These are phyloP conservation scores for Teleopsis dalmanni DNA, from an alignment of 1,140 invertebrate species.

Conservation along the genomic window DNA sequence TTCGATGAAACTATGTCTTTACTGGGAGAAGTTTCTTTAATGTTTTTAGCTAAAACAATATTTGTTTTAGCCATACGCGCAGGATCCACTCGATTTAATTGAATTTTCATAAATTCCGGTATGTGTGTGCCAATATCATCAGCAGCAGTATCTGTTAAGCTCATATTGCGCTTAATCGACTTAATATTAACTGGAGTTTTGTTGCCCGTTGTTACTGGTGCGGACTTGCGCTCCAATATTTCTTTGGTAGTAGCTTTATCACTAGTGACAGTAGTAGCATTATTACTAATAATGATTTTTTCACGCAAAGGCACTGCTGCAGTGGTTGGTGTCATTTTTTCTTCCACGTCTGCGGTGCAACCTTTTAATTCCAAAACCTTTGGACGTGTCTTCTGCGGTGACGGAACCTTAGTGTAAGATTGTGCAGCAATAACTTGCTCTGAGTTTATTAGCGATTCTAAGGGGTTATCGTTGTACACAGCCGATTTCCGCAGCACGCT, in stretches of 20 bases:
- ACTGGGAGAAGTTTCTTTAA: conserved; percentile 22
- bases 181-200: conserved; percentile 12
- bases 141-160: background rate
- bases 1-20: conserved; percentile 19
- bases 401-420: background rate
- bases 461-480: background rate
- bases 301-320: conserved; percentile 9
- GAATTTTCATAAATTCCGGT: conserved; percentile 64
- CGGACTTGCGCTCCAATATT: conserved; percentile 9
- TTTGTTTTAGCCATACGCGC: conserved; percentile 47
- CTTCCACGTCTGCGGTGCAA: conserved; percentile 3
- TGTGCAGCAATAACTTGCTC: background rate
- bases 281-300: background rate
- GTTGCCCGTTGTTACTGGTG: conserved; percentile 18
- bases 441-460: background rate
- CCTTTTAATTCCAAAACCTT: conserved; percentile 24
- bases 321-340: background rate
- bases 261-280: background rate
- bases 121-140: conserved; percentile 26
- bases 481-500: conserved; percentile 20
- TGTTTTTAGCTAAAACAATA: conserved; percentile 52
- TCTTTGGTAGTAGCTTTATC: background rate
- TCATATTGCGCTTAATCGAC: background rate
- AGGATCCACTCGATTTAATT: conserved; percentile 58
- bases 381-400: conserved; percentile 16